phyloP scores from a whole-genome alignment of 2,797 vertebrate species.

The Esox lucius region DNA sequence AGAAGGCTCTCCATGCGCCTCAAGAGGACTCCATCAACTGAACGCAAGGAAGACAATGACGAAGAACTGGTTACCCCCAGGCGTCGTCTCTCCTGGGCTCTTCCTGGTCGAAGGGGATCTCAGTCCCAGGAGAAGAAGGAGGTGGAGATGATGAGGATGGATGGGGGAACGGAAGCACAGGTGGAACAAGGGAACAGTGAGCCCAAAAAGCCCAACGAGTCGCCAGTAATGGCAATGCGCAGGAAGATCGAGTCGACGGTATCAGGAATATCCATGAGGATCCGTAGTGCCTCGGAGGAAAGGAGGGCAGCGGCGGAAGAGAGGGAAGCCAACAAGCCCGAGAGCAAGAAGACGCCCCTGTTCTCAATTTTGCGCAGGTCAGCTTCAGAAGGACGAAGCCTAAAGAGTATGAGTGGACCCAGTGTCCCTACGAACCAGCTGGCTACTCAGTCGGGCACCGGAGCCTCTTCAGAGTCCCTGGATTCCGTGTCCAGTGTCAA shows the following conservation, averaged over 20 bases:
- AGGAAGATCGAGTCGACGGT: constrained; percentile 91
- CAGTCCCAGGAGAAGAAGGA: constrained; percentile 86
- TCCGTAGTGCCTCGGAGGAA: constrained; percentile 88
- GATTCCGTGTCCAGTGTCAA: constrained; percentile 86
- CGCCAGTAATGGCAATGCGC: constrained; percentile 86
- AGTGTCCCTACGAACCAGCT: constrained; percentile 83
- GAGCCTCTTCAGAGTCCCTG: constrained; percentile 88
- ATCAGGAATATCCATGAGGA: constrained; percentile 86
- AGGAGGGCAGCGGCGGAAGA: constrained; percentile 73
- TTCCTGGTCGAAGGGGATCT: constrained; percentile 75
- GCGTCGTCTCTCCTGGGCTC: constrained; percentile 84
- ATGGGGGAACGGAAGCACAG: constrained; percentile 54
- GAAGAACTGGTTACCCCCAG: constrained; percentile 68
- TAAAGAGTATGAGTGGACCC: constrained; percentile 63
- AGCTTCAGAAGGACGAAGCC: constrained; percentile 86
- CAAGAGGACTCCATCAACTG: constrained; percentile 81
- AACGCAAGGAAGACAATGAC: constrained; percentile 83
- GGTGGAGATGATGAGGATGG: constrained; percentile 73
- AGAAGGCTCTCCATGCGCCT: constrained; percentile 87
- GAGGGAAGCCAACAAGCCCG: constrained; percentile 73
- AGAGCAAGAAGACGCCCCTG: constrained; percentile 80
- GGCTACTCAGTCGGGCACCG: constrained; percentile 71
- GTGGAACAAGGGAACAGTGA: constrained; percentile 67
- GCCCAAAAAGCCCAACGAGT: constrained; percentile 78
- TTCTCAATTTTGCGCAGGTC: constrained; percentile 85